Evolutionary conservation across 2,113 vertebrate genomes (phyloP), one percentile per base, ranked within the genome.

Genomic region (Athene noctua): DNA sequence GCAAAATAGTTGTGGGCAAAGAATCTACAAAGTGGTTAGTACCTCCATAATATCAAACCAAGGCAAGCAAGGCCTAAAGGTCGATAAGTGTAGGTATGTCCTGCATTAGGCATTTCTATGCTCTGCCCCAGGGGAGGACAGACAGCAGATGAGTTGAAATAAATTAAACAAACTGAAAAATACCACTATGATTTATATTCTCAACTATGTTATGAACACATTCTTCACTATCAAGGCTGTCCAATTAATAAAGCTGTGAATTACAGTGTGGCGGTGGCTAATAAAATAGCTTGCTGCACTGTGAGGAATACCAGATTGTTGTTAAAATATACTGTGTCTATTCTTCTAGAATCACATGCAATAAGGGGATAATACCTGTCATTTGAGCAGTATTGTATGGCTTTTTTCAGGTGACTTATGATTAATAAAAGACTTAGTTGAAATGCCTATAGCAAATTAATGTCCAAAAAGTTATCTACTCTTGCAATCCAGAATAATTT

Each of bases 211-310:
- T 84, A 65, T n/a, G 55, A 90, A 74, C 72, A 66, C 68, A 84
- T 85, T 86, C 75, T 88, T 90, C 1, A 4, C 15, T 32, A 89
- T 15, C 52, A 79, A 88, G 59, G 82, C 52, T 92, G 67, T 89
- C 26, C 46, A 91, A 79, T 92, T 95, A 91, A 95, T 83, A 94
- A 77, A 95, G 54, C 44, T 93, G 47, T 80, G 42, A 81, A 58
- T 59, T 94, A 57, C 59, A 68, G 54, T 27, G 47, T 73, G 70
- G n/a, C 90, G 10, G 27, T 70, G 91, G 80, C 52, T 83, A 95
- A 91, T 55, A 79, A 87, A 94, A 73, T 55, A 91, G 44, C 59
- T 79, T 84, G 38, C 51, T 71, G 70, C 80, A 55, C 86, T 59
- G 80, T 58, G 51, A 86, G 83, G 86, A 86, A 36, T 52, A 88